Evolutionary conservation across 2,888 invertebrate species (phyloP).

Genomic region (Margaritifera margaritifera): DNA sequence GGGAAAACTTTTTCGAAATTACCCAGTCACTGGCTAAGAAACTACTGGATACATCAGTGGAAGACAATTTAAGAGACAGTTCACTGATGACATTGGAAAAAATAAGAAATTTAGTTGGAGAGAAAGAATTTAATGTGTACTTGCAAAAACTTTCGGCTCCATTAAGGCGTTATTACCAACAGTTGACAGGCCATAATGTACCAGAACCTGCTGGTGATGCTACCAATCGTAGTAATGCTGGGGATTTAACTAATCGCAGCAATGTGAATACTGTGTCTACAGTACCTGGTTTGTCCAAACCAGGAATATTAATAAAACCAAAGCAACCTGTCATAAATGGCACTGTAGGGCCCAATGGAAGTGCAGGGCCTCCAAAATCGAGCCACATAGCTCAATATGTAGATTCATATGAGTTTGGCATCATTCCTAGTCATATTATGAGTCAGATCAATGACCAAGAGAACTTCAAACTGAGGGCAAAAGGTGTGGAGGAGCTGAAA

Average conservation of each 20-base stretch:
- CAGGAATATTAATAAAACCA: constrained; percentile 13
- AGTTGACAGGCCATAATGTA: constrained; percentile 50
- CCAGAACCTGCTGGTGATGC: constrained; percentile 19
- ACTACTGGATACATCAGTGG: constrained; percentile 61
- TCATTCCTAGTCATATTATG: constrained; percentile 73
- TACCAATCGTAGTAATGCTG: background rate
- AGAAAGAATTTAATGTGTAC: constrained; percentile 67
- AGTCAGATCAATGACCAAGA: constrained; percentile 75
- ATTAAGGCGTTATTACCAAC: constrained; percentile 56
- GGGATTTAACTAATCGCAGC: constrained; percentile 18
- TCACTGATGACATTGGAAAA: constrained; percentile 71
- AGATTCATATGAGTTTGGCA: constrained; percentile 70
- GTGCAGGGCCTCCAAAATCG: background rate
- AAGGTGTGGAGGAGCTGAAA: constrained; percentile 78
- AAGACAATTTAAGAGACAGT: constrained; percentile 65
- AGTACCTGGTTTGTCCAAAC: constrained; percentile 28
- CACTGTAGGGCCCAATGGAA: constrained; percentile 8
- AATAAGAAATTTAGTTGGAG: constrained; percentile 71
- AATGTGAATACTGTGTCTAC: constrained; percentile 19
- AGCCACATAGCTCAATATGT: constrained; percentile 43
- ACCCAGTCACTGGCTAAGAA: constrained; percentile 67
- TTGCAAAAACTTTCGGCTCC: constrained; percentile 63
- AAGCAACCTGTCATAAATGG: constrained; percentile 4
- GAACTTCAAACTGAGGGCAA: constrained; percentile 77
- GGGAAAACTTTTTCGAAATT: constrained; percentile 71